A percentile compares a stretch with the other conserved stretches of the same genome.
phyloP scores from a whole-genome alignment of 2,888 invertebrate species.

The Darwinula stevensoni region DNA sequence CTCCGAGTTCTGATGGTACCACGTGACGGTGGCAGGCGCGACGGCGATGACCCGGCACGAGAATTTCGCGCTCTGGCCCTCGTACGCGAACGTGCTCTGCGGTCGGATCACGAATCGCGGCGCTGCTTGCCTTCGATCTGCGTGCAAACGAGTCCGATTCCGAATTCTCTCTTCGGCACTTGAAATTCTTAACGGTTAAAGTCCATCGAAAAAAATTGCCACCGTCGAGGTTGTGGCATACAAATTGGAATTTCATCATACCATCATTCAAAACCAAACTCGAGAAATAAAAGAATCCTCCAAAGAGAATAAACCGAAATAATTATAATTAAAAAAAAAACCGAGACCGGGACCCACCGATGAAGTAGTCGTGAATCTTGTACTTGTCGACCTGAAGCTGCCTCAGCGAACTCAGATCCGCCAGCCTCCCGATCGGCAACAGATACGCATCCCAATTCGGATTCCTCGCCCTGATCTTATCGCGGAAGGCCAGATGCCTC shows the following conservation, averaged over 20 bases:
- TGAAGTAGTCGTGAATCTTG: conserved; percentile 79
- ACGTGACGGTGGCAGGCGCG: conserved; percentile 77
- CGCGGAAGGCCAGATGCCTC: conserved; percentile 56
- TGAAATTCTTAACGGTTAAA: no score
- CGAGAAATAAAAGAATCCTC: no score
- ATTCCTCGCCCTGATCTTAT: conserved; percentile 54
- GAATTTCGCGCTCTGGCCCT: conserved; percentile 90
- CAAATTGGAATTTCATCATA: neutral
- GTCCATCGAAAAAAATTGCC: no score
- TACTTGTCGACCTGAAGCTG: conserved; percentile 88
- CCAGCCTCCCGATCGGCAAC: conserved; percentile 78
- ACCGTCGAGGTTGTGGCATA: neutral
- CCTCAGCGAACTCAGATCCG: conserved; percentile 85
- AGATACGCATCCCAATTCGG: conserved; percentile 50
- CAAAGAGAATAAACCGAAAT: no score
- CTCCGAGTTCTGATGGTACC: conserved; percentile 78
- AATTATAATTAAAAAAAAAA: no score
- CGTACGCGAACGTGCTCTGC: conserved; percentile 76
- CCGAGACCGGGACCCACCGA: conserved; percentile 29
- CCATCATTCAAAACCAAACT: no score
- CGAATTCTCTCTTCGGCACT: no score
- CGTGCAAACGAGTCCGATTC: conserved; percentile 9
- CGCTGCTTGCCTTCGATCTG: conserved; percentile 86
- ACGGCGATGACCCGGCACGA: conserved; percentile 85
- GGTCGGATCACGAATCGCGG: conserved; percentile 95